Conservation (phyloP, 2,113 vertebrate genomes). For the Clarias gariepinus region DNA sequence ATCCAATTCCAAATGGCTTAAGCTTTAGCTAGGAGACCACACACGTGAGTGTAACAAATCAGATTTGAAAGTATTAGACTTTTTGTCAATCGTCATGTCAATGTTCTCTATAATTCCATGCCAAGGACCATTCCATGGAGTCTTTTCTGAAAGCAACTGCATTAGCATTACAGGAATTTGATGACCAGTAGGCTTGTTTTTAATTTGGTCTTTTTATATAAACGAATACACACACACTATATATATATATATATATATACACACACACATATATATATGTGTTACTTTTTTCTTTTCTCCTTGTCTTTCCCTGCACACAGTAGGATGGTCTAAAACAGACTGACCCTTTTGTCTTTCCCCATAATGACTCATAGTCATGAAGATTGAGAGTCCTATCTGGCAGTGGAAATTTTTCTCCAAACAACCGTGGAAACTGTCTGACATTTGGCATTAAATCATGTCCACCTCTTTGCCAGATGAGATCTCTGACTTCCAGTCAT, state of each 20-base stretch:
- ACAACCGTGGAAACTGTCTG: conserved; percentile 33
- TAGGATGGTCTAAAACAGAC: conserved; percentile 16
- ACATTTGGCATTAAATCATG: conserved; percentile 36
- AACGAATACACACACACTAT: too few relatives aligned
- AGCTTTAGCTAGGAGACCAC: background rate
- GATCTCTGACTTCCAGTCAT: conserved; percentile 31
- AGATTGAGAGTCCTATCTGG: conserved; percentile 26
- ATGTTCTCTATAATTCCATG: background rate
- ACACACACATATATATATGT: too few relatives aligned
- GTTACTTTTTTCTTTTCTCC: too few relatives aligned
- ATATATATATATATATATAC: too few relatives aligned
- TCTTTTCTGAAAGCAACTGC: background rate
- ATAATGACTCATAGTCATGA: conserved; percentile 28
- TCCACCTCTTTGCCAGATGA: conserved; percentile 26
- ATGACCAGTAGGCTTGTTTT: background rate
- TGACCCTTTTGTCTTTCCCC: conserved; percentile 35
- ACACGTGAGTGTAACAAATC: background rate
- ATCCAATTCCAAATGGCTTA: background rate
- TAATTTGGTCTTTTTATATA: background rate
- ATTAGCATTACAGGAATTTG: conserved; percentile 8
- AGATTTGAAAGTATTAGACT: background rate
- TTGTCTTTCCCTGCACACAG: conserved; percentile 5
- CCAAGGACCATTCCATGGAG: background rate
- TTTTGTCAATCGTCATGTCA: background rate
- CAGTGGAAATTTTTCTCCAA: conserved; percentile 36